Conservation (phyloP, 2,797 vertebrate genomes). For the Mus caroli region DNA sequence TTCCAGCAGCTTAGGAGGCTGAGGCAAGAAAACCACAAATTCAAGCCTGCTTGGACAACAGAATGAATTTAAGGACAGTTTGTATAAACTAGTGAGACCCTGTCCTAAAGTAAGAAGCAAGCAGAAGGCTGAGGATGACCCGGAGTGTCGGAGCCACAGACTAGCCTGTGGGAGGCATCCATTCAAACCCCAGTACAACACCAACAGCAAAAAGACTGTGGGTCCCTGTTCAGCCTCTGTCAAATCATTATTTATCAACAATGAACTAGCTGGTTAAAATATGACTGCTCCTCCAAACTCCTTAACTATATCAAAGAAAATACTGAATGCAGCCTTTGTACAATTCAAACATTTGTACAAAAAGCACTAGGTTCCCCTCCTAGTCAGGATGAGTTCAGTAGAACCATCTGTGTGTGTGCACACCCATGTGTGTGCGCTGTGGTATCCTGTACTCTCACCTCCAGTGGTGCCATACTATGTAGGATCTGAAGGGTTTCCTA, state of each 20-base stretch:
- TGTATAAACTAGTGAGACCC: not conserved
- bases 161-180: not conserved
- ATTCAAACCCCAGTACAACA: not conserved
- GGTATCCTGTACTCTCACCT: not conserved
- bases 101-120: not conserved
- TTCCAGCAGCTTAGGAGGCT: not conserved
- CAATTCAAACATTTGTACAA: not conserved
- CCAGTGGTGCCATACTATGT: no score
- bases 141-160: not conserved
- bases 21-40: not conserved
- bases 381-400: no score
- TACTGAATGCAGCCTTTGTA: fast-evolving
- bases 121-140: not conserved
- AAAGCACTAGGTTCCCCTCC: not conserved
- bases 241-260: not conserved
- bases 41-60: not conserved
- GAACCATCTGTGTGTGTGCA: no score
- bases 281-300: not conserved
- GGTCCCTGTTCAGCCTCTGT: not conserved
- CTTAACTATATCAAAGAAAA: not conserved
- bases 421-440: no score
- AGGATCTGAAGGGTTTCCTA: not conserved
- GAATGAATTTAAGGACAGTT: not conserved
- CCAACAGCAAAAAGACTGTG: not conserved
- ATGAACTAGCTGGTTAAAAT: not conserved